Evolutionary conservation across 2,113 vertebrate species (phyloP), one percentile per base, ranked within the genome.

Genomic region (Brachypodius melanocephalos): DNA sequence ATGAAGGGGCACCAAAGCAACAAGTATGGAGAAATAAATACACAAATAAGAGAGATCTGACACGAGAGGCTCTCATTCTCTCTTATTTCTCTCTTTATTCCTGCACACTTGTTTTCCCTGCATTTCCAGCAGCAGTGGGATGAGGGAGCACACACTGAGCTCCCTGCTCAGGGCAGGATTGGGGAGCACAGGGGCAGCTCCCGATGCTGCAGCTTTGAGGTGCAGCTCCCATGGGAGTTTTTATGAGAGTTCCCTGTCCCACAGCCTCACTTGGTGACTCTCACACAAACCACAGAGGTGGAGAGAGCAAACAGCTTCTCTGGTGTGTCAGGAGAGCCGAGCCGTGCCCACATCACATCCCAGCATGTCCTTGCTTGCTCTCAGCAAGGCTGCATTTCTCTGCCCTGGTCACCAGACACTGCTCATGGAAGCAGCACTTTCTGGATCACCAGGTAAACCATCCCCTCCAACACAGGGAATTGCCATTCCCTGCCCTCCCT

Each of bases 161-260:
- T 62, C 45, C 34, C 46, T 0, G 4, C 36, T 57, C 55, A 10
- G 5, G 17, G 71, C 15, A 40, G 40, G 26, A n/a, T 6, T 6
- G 32, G 55, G 63, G 13, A 29, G 29, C 10, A 3, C 38, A 36
- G 36, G 14, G 77, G 42, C 78, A 45, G 91, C 48, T 81, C 19
- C 45, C 0, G 0, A 2, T 0, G 0, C 85, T 36, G 31, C 10
- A 29, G 24, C 3, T 89, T 67, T 19, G 76, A 36, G 75, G 25
- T 52, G 65, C 85, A 73, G 51, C 72, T 88, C 62, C 63, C 4
- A 0, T 3, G 65, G 63, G 51, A 83, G 55, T 18, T 68, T 73
- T 77, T 29, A 26, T 73, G n/a, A 38, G 57, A 42, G 57, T 28
- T 89, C 26, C 24, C 51, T 40, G 42, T 25, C 24, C 65, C 52